Conservation (phyloP, 2,888 invertebrate species). For the Phoenoteleia sp. region DNA sequence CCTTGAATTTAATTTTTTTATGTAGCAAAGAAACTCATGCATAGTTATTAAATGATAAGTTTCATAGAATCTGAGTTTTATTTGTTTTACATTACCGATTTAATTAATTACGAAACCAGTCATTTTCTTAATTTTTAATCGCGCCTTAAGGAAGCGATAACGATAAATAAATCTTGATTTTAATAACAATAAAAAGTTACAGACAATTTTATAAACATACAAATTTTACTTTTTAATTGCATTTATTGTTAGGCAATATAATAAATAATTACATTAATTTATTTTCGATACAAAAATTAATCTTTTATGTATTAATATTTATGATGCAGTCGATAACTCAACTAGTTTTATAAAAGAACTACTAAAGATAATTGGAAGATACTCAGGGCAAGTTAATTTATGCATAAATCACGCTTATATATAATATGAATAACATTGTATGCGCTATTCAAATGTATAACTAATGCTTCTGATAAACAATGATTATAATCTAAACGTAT, state of each 20-base stretch:
- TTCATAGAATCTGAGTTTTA: slow-evolving; percentile 11
- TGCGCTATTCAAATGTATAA: slow-evolving; percentile 35
- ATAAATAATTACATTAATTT: too few relatives aligned
- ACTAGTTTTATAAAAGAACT: slow-evolving; percentile 32
- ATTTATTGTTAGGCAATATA: too few relatives aligned
- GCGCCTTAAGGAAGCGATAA: background rate
- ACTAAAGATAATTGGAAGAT: slow-evolving; percentile 37
- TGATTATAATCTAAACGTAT: slow-evolving; percentile 29
- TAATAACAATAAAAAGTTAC: too few relatives aligned
- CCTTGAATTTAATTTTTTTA: slow-evolving; percentile 21
- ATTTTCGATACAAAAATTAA: background rate
- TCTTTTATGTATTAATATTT: slow-evolving; percentile 27
- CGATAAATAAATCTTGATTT: too few relatives aligned
- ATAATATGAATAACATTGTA: slow-evolving; percentile 19
- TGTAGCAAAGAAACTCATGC: background rate
- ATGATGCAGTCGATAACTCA: slow-evolving; percentile 30
- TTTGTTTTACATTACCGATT: slow-evolving; percentile 10
- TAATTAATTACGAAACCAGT: slow-evolving; percentile 20
- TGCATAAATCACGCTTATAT: slow-evolving; percentile 33
- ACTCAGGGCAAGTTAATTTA: slow-evolving; percentile 44
- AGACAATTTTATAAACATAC: too few relatives aligned
- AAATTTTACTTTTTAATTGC: too few relatives aligned
- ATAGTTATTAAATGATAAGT: slow-evolving; percentile 10
- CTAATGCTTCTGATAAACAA: slow-evolving; percentile 29
- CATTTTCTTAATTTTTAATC: slow-evolving; percentile 13